phyloP scores from a whole-genome alignment of 1,140 invertebrate genomes.

The Orchestia grillus region DNA sequence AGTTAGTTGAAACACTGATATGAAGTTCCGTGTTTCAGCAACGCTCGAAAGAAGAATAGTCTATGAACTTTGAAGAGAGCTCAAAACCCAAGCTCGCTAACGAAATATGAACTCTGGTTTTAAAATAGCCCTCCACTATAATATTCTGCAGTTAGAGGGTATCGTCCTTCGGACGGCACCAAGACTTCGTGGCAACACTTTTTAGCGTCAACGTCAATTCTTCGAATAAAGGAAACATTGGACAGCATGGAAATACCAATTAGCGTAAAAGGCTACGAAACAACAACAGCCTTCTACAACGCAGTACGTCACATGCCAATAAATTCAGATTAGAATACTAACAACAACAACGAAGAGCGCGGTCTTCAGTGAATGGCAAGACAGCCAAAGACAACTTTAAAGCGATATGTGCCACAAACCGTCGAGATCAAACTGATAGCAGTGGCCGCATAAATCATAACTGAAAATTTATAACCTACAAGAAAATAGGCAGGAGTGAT shows the following conservation, averaged over 20 bases:
- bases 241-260: neutral
- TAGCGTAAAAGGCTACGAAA: conserved; percentile 7
- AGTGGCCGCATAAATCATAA: conserved; percentile 11
- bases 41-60: neutral
- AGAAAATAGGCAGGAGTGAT: conserved; percentile 19
- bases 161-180: neutral
- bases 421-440: neutral
- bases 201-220: neutral
- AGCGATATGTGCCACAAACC: conserved; percentile 5
- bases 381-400: neutral
- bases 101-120: neutral
- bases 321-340: conserved; percentile 25
- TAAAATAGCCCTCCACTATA: neutral
- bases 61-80: neutral
- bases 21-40: neutral
- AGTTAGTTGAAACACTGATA: neutral
- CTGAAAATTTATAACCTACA: neutral
- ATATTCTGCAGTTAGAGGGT: neutral
- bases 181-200: neutral
- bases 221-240: neutral
- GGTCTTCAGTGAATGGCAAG: neutral
- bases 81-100: neutral
- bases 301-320: neutral
- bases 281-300: neutral
- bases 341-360: conserved; percentile 12